Evolutionary conservation across 1,140 invertebrate species (phyloP), one percentile per base, ranked within the genome.

Genomic region (Triops cancriformis): DNA sequence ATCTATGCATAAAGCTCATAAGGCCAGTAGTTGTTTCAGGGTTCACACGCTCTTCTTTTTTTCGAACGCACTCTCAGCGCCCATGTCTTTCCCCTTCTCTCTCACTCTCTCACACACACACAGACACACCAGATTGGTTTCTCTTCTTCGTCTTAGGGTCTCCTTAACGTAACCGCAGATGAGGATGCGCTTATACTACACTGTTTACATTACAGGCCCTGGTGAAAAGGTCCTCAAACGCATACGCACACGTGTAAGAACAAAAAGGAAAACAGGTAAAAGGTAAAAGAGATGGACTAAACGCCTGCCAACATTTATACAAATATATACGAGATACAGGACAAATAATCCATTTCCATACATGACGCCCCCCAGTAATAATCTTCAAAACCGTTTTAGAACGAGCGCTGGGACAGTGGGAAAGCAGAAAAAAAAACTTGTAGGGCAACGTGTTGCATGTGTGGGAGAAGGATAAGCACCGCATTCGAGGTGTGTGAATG

Each of bases 1-100:
- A 64, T 64, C 51, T 64, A 64, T 64, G 51, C 51, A 64, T 64
- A n/a, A 18, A 23, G 51, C 51, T 23, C 51, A 64, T 64, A n/a
- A 18, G 51, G 51, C 51, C 51, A 64, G 51, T 64, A 64, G 18
- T 64, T 64, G 51, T 64, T 64, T 64, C 51, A n/a, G 45, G 23
- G 45, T 64, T 64, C 51, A 64, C 51, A 64, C 51, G 51, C 51
- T 64, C 51, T 64, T 64, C 51, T 23, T 64, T 23, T 64, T 64
- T 64, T 64, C n/a, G 14, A 6, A 14, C 51, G 10, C 14, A 23
- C 51, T 64, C 51, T 64, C 5, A 23, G 31, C 31, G 31, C 31
- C 31, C 31, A 4, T 37, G 2, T 37, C 31, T 37, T 37, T 37
- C 31, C n/a, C n/a, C n/a, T n/a, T n/a, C n/a, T n/a, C n/a, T n/a